Base-by-base conservation (phyloP, 2,113 vertebrate species). In the Leptodactylus fuscus region DNA sequence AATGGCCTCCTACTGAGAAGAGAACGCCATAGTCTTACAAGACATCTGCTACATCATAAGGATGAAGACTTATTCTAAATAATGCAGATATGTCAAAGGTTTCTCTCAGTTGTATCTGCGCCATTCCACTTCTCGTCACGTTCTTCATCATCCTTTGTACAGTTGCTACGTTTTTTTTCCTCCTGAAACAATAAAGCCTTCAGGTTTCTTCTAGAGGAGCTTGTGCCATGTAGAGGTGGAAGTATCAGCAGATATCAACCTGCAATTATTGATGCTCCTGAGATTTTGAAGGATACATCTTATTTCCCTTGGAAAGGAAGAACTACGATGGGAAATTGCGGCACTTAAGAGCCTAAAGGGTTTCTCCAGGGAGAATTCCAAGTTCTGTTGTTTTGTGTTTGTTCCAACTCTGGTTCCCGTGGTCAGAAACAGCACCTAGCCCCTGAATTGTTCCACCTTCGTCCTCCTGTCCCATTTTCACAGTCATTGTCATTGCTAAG, bases 1-100 rank as follows among this genome's bases (percentile, higher is more conserved):
- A 77, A 82, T 71, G 62, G 20, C 65, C 81, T 70, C 71, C 11
- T 77, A 58, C 51, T n/a, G 49, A 83, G 81, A 51, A 36, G 3
- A 34, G 36, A 82, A 49, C 16, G 49, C 18, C 55, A 38, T 29
- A 51, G 29, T 67, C 8, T 32, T 4, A 84, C 16, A 65, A 46
- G 75, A 46, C 18, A 67, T 48, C 73, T 85, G 83, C 74, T 51
- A 46, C 32, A 29, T 48, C n/a, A 18, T 58, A 83, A 24, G 9
- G 46, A 20, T 75, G 5, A 46, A 11, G 41, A 13, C 46, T 46
- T 49, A 75, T 27, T 49, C 15, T 75, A 46, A 75, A 46, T 75
- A 6, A 75, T 48, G 46, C 13, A 75, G 13, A 24, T 75, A 46
- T 75, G 71, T 48, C 24, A 29, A 15, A 15, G 41, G n/a, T 74